These are phyloP conservation scores for Drosophila seguyi DNA, from an alignment of 1,140 invertebrate genomes.

Conservation along the genomic window DNA sequence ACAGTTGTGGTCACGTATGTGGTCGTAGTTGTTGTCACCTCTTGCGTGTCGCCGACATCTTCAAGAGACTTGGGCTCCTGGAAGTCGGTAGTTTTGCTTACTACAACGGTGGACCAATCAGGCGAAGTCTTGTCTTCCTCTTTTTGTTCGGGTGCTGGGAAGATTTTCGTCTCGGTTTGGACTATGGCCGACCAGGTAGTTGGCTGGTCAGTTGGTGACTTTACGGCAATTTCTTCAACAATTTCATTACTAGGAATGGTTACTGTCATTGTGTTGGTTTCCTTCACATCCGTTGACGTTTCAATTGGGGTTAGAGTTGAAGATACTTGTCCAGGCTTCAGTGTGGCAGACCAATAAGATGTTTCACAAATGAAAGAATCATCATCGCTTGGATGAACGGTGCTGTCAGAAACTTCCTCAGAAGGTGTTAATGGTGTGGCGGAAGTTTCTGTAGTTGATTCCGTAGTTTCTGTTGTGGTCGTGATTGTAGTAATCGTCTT, in stretches of 20 bases:
- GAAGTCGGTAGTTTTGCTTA: conserved; percentile 76
- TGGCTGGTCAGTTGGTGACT: conserved; percentile 77
- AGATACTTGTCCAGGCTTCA: conserved; percentile 58
- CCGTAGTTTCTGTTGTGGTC: too few species aligned
- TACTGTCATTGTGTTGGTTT: conserved; percentile 41
- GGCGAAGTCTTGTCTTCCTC: conserved; percentile 24
- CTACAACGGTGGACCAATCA: conserved; percentile 72
- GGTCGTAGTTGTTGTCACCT: conserved; percentile 49
- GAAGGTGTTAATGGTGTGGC: conserved; percentile 20
- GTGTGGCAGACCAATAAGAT: conserved; percentile 79
- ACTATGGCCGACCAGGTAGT: conserved; percentile 83
- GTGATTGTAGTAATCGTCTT: too few species aligned
- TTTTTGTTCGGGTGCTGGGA: conserved; percentile 43
- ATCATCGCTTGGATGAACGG: background rate
- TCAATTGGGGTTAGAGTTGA: conserved; percentile 12
- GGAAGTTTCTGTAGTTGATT: too few species aligned
- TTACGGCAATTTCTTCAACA: conserved; percentile 58
- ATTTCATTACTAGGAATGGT: conserved; percentile 40
- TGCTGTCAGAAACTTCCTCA: background rate
- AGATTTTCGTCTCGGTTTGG: conserved; percentile 73
- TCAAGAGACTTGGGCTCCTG: conserved; percentile 66
- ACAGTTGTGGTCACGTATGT: conserved; percentile 79
- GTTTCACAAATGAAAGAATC: conserved; percentile 74
- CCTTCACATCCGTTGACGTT: conserved; percentile 7
- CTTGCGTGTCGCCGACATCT: conserved; percentile 18